These are phyloP conservation scores for Epizoanthus scotinus DNA, from an alignment of 92 coral and sea anemone species.

Conservation along the genomic window DNA sequence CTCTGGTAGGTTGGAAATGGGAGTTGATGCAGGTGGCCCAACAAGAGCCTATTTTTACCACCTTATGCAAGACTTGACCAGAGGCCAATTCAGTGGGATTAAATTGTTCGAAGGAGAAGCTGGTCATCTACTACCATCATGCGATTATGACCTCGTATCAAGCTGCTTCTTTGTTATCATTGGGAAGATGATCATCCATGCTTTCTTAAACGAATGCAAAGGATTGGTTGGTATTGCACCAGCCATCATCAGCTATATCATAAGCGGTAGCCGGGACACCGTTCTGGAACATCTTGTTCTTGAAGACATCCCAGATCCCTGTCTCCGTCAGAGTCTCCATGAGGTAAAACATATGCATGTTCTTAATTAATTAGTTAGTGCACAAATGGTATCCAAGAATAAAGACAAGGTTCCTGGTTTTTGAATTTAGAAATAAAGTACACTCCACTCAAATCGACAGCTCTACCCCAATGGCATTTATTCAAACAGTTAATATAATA, in stretches of 20 bases:
- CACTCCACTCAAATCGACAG: too few species aligned
- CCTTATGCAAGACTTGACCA: conserved; percentile 42
- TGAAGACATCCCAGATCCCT: conserved; percentile 53
- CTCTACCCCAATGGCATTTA: too few species aligned
- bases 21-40: conserved; percentile 54
- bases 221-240: conserved; percentile 54
- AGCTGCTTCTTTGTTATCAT: conserved; percentile 44
- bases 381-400: too few species aligned
- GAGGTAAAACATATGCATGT: too few species aligned
- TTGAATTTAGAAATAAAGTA: too few species aligned
- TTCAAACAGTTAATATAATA: too few species aligned
- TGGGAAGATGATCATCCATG: conserved; percentile 54
- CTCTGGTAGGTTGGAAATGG: neutral
- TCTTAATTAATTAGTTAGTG: too few species aligned
- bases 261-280: conserved; percentile 48
- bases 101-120: conserved; percentile 53
- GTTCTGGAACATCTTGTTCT: conserved; percentile 41
- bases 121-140: conserved; percentile 47
- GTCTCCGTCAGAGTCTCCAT: conserved; percentile 20
- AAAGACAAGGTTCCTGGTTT: too few species aligned
- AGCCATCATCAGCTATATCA: conserved; percentile 43
- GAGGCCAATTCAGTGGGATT: conserved; percentile 31
- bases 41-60: conserved; percentile 38
- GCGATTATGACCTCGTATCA: conserved; percentile 51
- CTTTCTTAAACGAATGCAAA: conserved; percentile 45